phyloP scores from a whole-genome alignment of 2,888 invertebrate genomes.

The Acanthosepion esculentum region DNA sequence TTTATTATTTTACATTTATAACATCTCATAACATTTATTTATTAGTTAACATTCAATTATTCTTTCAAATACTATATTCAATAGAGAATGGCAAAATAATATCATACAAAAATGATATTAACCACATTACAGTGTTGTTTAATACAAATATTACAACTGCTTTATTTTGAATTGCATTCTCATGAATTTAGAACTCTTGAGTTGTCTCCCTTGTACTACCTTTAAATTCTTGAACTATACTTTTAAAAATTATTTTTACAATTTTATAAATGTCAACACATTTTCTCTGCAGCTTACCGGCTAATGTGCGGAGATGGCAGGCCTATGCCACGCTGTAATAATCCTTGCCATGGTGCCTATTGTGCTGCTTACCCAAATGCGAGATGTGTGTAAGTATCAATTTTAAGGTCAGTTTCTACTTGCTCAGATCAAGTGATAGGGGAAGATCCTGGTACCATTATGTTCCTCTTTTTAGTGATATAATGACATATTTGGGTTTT shows the following conservation, averaged over 20 bases:
- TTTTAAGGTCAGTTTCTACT: not conserved
- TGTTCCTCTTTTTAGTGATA: no score
- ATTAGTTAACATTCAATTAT: no score
- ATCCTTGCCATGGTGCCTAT: not conserved
- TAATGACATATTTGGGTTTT: no score
- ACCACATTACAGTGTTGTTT: no score
- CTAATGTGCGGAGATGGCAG: not conserved
- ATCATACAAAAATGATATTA: no score
- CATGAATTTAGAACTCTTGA: not conserved
- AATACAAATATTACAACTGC: no score
- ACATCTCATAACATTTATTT: no score
- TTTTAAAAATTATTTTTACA: not conserved
- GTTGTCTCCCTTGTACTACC: not conserved
- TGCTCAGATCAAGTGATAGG: no score
- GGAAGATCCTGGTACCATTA: no score
- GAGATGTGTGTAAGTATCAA: not conserved
- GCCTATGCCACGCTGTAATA: not conserved
- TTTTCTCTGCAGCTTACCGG: not conserved
- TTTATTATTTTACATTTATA: no score
- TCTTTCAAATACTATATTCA: no score
- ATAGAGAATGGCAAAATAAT: no score
- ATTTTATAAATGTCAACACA: not conserved
- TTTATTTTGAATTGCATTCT: not conserved
- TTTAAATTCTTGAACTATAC: not conserved
- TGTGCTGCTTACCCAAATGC: slow-evolving; percentile 4